phyloP scores from a whole-genome alignment of 2,888 invertebrate species.

The Heliconius ismenius region DNA sequence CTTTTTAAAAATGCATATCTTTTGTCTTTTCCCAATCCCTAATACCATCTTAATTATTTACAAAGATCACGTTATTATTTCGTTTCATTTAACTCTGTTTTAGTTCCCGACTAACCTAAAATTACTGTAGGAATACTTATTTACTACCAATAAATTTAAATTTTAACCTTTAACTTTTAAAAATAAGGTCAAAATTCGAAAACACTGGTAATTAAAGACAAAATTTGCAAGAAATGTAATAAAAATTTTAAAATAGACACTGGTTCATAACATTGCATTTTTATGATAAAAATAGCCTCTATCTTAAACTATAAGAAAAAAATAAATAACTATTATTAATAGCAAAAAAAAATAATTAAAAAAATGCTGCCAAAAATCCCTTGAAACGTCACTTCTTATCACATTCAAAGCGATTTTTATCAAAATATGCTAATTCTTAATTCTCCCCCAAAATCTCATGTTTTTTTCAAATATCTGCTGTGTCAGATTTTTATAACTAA shows the following conservation, averaged over 20 bases:
- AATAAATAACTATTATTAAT: neutral
- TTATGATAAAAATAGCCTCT: neutral
- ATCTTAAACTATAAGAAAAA: neutral
- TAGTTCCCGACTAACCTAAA: constrained; percentile 69
- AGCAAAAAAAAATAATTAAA: neutral
- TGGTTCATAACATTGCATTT: neutral
- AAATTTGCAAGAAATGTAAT: neutral
- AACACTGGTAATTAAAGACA: neutral
- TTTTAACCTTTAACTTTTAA: neutral
- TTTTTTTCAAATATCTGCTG: neutral
- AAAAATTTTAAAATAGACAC: neutral
- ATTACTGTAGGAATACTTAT: constrained; percentile 19
- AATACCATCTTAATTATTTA: constrained; percentile 62
- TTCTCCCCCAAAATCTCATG: neutral
- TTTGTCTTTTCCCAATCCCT: constrained; percentile 41
- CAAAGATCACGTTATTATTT: constrained; percentile 64
- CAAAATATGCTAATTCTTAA: constrained; percentile 15
- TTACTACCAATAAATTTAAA: neutral
- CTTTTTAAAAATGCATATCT: constrained; percentile 48
- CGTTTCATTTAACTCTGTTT: constrained; percentile 76
- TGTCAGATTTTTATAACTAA: constrained; percentile 5
- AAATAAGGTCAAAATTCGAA: neutral
- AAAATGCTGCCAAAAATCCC: constrained; percentile 6
- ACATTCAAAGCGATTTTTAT: constrained; percentile 19
- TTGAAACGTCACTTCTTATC: constrained; percentile 19